Evolutionary conservation across 2,888 invertebrate genomes (phyloP).

Genomic region (Hylaea fasciaria): DNA sequence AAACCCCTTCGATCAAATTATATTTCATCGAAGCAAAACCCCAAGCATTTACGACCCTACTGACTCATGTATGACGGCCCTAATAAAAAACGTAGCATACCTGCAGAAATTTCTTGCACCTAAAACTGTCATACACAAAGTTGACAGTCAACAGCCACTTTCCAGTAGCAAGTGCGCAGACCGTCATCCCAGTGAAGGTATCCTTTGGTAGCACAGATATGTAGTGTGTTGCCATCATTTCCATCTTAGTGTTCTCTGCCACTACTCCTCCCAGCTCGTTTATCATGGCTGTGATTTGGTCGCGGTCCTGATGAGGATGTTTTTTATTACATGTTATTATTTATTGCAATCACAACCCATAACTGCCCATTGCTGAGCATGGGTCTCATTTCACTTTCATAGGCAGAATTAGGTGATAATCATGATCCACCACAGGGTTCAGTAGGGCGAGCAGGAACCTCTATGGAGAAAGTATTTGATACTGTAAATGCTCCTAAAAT

Average conservation of each 20-base stretch:
- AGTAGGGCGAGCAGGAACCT: too few relatives aligned
- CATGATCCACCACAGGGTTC: too few relatives aligned
- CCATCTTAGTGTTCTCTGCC: constrained; percentile 81
- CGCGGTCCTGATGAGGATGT: constrained; percentile 64
- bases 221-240: constrained; percentile 80
- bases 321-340: constrained; percentile 8
- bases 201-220: constrained; percentile 74
- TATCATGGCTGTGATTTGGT: constrained; percentile 74
- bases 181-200: constrained; percentile 80
- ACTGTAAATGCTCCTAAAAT: too few relatives aligned
- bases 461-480: too few relatives aligned
- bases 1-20: too few relatives aligned
- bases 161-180: constrained; percentile 77
- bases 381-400: too few relatives aligned
- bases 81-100: constrained; percentile 46
- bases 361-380: not conserved
- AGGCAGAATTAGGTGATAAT: too few relatives aligned
- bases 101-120: constrained; percentile 76
- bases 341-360: too few relatives aligned
- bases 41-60: too few relatives aligned
- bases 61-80: too few relatives aligned
- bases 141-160: constrained; percentile 77
- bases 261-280: constrained; percentile 78
- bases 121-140: constrained; percentile 76
- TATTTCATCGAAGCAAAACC: too few relatives aligned